Conservation (phyloP, 2,888 invertebrate genomes). For the Cantharis rustica region DNA sequence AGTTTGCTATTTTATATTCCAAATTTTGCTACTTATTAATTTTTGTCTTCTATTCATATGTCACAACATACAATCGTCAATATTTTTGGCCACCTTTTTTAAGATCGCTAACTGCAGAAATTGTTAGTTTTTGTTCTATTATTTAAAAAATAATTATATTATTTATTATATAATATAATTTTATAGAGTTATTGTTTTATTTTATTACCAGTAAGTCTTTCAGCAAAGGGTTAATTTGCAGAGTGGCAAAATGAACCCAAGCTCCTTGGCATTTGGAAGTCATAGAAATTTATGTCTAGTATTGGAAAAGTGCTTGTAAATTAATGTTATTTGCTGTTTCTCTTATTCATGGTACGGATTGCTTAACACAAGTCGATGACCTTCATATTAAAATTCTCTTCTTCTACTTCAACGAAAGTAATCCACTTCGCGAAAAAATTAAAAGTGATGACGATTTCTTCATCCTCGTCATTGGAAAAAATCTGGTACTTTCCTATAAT, state of each 20-base stretch:
- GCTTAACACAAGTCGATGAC: background rate
- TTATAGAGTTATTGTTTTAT: no score
- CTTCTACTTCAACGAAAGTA: background rate
- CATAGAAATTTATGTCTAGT: background rate
- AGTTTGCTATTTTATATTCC: constrained; percentile 16
- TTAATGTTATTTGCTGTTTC: background rate
- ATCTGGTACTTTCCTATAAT: background rate
- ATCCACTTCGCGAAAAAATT: background rate
- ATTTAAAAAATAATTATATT: no score
- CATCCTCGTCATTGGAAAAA: background rate
- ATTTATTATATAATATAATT: no score
- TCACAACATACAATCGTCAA: background rate
- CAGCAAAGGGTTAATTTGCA: background rate
- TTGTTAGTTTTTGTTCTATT: background rate
- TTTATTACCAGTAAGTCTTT: no score
- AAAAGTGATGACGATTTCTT: background rate
- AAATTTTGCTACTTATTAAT: background rate
- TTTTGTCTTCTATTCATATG: background rate
- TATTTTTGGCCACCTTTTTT: background rate
- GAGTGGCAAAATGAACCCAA: background rate
- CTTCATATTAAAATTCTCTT: background rate
- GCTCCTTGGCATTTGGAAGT: background rate
- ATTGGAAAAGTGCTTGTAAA: background rate
- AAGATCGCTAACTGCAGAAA: background rate
- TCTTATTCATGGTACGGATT: background rate